phyloP scores from a whole-genome alignment of 2,888 invertebrate species.

The Pseudococcus viburni region DNA sequence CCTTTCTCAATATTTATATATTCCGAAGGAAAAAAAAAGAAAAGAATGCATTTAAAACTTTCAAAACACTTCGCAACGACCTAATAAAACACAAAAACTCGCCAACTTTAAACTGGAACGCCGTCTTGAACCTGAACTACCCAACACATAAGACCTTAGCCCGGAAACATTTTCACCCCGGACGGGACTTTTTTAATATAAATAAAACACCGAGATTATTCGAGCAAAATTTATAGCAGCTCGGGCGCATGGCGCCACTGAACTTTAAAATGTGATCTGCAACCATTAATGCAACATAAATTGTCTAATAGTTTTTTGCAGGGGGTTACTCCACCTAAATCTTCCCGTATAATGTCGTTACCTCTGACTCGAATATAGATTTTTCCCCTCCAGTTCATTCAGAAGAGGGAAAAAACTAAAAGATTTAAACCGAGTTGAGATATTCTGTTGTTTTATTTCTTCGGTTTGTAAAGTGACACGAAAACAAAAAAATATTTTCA shows the following conservation, averaged over 20 bases:
- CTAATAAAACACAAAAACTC: background rate
- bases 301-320: slow-evolving; percentile 13
- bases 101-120: background rate
- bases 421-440: background rate
- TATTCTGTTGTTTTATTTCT: background rate
- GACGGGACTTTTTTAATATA: background rate
- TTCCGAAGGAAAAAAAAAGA: no score
- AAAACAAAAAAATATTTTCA: background rate
- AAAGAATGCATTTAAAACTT: background rate
- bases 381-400: background rate
- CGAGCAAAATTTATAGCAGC: background rate
- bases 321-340: background rate
- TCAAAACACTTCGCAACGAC: background rate
- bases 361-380: background rate
- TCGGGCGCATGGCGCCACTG: background rate
- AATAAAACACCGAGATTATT: slow-evolving; percentile 14
- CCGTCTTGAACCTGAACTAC: background rate
- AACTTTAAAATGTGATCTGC: slow-evolving; percentile 10
- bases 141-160: background rate
- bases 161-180: background rate
- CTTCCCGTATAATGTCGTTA: background rate
- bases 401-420: background rate
- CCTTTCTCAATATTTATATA: no score
- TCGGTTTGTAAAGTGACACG: background rate
- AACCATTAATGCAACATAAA: slow-evolving; percentile 16